phyloP scores from a whole-genome alignment of 1,140 invertebrate species.

The Spodoptera frugiperda region DNA sequence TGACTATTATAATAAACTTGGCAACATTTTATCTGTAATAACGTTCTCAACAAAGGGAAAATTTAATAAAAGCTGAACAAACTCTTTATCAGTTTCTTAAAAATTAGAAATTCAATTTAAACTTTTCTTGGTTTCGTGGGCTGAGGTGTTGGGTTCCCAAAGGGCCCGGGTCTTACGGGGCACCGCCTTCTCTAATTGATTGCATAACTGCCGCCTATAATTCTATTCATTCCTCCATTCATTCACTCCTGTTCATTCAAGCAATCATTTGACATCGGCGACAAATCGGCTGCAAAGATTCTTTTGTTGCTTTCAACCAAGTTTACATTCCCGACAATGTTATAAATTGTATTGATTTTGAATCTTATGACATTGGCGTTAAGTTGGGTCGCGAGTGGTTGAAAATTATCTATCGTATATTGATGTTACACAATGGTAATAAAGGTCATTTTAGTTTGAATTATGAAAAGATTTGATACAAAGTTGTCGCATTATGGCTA shows the following conservation, averaged over 20 bases:
- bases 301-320: constrained; percentile 52
- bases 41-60: constrained; percentile 18
- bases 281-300: constrained; percentile 66
- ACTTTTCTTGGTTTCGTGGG: constrained; percentile 20
- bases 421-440: not conserved
- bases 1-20: constrained; percentile 27
- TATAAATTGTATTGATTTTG: constrained; percentile 36
- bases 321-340: not conserved
- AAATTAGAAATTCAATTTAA: constrained; percentile 31
- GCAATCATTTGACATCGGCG: constrained; percentile 72
- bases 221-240: constrained; percentile 61
- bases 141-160: constrained; percentile 35
- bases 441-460: constrained; percentile 20
- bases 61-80: constrained; percentile 19
- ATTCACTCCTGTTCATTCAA: constrained; percentile 63
- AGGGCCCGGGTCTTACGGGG: constrained; percentile 18
- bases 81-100: constrained; percentile 29
- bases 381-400: not conserved
- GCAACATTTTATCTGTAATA: constrained; percentile 18
- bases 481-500: constrained; percentile 74
- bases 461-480: constrained; percentile 60
- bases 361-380: constrained; percentile 22
- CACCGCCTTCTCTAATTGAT: constrained; percentile 79
- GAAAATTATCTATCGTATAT: not conserved
- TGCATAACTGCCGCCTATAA: constrained; percentile 71